These are phyloP conservation scores for Podotricha telesiphe DNA, from an alignment of 2,888 invertebrate genomes.

Conservation along the genomic window DNA sequence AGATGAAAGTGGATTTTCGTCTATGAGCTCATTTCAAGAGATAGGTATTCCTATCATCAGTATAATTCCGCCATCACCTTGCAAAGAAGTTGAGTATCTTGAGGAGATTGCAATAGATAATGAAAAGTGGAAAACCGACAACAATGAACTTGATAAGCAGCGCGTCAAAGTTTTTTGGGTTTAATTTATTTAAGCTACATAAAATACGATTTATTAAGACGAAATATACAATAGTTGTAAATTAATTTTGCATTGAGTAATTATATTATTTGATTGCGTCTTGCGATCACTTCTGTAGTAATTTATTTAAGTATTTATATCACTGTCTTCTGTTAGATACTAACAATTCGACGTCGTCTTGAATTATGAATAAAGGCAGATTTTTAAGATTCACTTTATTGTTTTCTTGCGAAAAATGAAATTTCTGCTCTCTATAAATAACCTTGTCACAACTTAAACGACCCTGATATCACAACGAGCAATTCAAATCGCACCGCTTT, in stretches of 20 bases:
- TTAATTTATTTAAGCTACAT: constrained; percentile 50
- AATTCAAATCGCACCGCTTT: constrained; percentile 16
- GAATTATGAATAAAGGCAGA: constrained; percentile 43
- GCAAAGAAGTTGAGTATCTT: constrained; percentile 69
- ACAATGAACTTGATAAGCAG: constrained; percentile 68
- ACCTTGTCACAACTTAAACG: constrained; percentile 32
- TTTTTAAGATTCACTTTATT: constrained; percentile 34
- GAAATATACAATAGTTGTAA: constrained; percentile 12
- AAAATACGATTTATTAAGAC: constrained; percentile 7
- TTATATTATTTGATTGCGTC: constrained; percentile 20
- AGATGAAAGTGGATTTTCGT: constrained; percentile 93
- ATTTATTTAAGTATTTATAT: constrained; percentile 26
- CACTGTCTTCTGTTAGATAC: constrained; percentile 20
- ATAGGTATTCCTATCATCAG: constrained; percentile 87
- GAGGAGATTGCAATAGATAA: constrained; percentile 61
- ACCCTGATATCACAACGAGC: constrained; percentile 37
- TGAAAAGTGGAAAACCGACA: constrained; percentile 68
- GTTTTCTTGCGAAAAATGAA: constrained; percentile 29
- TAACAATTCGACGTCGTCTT: constrained; percentile 35
- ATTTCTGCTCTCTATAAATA: constrained; percentile 17
- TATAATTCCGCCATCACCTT: constrained; percentile 77
- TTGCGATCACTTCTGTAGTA: constrained; percentile 11
- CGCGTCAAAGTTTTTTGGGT: constrained; percentile 79
- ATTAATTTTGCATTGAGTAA: constrained; percentile 15
- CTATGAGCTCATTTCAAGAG: constrained; percentile 93